These are phyloP conservation scores for Seira sanloemensis DNA, from an alignment of 2,888 invertebrate species.

Conservation along the genomic window DNA sequence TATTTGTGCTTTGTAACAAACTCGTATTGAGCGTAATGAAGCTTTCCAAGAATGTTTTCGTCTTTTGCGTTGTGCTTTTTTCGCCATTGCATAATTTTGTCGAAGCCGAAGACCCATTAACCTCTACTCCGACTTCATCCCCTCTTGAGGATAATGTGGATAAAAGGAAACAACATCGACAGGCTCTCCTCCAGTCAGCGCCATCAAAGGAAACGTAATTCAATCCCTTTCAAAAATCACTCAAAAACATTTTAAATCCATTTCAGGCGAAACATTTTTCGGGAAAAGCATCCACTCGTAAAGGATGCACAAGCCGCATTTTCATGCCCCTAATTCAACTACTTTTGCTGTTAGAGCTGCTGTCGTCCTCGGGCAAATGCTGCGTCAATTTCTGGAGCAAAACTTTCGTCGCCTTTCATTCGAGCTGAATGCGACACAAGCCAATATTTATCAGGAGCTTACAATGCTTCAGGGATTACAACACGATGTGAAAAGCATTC, in stretches of 20 bases:
- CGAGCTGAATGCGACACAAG: conserved; percentile 50
- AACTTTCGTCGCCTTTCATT: conserved; percentile 51
- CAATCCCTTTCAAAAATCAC: not conserved
- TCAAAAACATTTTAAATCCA: not conserved
- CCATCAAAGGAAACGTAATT: conserved; percentile 55
- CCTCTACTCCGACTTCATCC: conserved; percentile 15
- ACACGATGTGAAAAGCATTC: conserved; percentile 47
- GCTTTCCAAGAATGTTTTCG: not conserved
- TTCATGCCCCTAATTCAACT: not conserved
- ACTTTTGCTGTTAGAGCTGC: conserved; percentile 33
- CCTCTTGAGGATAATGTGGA: not conserved
- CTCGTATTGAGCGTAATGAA: not conserved
- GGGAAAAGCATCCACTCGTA: conserved; percentile 11
- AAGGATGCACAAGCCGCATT: not conserved
- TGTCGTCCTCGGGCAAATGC: conserved; percentile 57
- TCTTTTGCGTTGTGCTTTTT: conserved; percentile 8
- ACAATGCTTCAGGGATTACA: conserved; percentile 53
- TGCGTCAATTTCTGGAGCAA: conserved; percentile 54
- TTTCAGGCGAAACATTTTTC: not conserved
- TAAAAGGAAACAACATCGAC: conserved; percentile 41
- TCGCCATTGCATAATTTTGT: not conserved
- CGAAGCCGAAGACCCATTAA: not conserved
- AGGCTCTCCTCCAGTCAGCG: conserved; percentile 32
- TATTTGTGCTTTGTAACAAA: too few species aligned
- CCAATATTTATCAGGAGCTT: conserved; percentile 53